Percentiles rank a stretch among this genome's conserved stretches.
These are phyloP conservation scores for Cantharis lateralis DNA, from an alignment of 2,888 invertebrate genomes.

Conservation along the genomic window DNA sequence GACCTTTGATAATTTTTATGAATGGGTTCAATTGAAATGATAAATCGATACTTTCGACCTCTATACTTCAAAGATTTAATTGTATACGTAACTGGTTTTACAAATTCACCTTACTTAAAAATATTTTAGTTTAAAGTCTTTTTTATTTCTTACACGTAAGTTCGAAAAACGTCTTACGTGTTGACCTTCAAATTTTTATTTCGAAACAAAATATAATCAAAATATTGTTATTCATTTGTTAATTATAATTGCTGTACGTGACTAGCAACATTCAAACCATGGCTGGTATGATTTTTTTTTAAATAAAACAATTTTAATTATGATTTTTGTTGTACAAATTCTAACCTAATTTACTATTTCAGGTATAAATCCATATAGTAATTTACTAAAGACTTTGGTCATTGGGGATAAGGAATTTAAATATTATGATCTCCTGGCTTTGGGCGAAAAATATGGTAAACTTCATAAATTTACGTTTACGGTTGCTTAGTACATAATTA, in stretches of 20 bases:
- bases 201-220: background rate
- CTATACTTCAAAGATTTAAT: background rate
- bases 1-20: conserved; percentile 1
- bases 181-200: background rate
- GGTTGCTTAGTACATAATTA: background rate
- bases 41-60: background rate
- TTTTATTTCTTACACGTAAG: background rate
- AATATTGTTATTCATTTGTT: background rate
- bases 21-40: background rate
- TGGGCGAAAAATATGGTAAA: conserved; percentile 85
- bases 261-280: conserved; percentile 37
- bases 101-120: background rate
- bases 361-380: conserved; percentile 67
- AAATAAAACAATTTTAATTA: background rate
- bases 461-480: conserved; percentile 25
- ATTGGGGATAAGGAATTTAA: conserved; percentile 68
- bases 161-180: background rate
- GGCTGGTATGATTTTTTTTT: conserved; percentile 39
- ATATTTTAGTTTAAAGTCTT: background rate
- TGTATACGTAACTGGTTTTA: background rate
- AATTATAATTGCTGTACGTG: conserved; percentile 35
- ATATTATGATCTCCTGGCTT: conserved; percentile 77
- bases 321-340: background rate
- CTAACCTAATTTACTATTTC: conserved; percentile 37
- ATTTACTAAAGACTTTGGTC: conserved; percentile 64